Evolutionary conservation across 2,888 invertebrate genomes (phyloP).

Genomic region (Drosophila mayaguana): DNA sequence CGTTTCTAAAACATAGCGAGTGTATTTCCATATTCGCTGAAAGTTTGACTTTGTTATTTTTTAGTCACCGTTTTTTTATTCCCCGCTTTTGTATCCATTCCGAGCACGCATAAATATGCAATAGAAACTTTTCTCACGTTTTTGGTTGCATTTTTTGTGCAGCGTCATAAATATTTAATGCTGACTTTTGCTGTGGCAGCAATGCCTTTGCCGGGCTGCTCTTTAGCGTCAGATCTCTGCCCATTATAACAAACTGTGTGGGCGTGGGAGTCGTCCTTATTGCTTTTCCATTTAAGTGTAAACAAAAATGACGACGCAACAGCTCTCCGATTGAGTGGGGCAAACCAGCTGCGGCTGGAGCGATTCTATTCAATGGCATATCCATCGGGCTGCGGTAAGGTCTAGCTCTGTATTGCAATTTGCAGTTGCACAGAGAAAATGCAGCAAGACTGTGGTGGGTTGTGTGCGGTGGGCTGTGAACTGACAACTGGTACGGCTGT

Average conservation of each 20-base stretch:
- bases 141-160: slow-evolving; percentile 75
- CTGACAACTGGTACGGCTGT: slow-evolving; percentile 27
- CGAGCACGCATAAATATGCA: slow-evolving; percentile 72
- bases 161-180: slow-evolving; percentile 76
- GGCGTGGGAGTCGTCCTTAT: slow-evolving; percentile 18
- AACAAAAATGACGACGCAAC: slow-evolving; percentile 20
- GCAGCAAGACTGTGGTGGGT: slow-evolving; percentile 16
- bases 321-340: slow-evolving; percentile 7
- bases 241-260: slow-evolving; percentile 31
- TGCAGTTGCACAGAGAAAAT: slow-evolving; percentile 9
- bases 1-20: slow-evolving; percentile 3
- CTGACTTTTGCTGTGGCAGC: slow-evolving; percentile 46
- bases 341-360: background rate
- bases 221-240: slow-evolving; percentile 16
- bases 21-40: slow-evolving; percentile 26
- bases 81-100: slow-evolving; percentile 30
- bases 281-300: slow-evolving; percentile 30
- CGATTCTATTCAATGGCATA: slow-evolving; percentile 16
- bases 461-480: no score
- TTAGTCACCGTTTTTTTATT: slow-evolving; percentile 16
- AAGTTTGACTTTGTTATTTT: slow-evolving; percentile 16
- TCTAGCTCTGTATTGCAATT: slow-evolving; percentile 13
- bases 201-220: slow-evolving; percentile 7
- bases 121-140: slow-evolving; percentile 81
- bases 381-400: slow-evolving; percentile 1